Percentiles rank a stretch among this genome's conserved stretches.
Evolutionary conservation across 2,797 vertebrate species (phyloP).

Genomic region (Tolypeutes matacus): DNA sequence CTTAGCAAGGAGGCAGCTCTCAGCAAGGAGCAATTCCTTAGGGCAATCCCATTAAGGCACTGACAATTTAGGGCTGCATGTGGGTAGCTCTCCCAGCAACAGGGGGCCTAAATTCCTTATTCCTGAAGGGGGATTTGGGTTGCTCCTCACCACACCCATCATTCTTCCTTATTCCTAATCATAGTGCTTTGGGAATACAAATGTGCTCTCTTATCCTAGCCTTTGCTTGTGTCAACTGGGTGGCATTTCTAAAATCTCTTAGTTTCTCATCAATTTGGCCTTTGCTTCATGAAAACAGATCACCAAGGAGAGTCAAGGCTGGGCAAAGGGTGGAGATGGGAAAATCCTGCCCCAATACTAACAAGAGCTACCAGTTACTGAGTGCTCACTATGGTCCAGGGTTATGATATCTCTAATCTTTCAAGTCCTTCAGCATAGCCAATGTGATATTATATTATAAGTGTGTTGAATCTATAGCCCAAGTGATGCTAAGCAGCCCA

Average conservation of each 20-base stretch:
- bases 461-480: background rate
- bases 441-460: background rate
- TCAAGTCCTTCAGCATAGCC: background rate
- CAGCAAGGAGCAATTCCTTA: background rate
- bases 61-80: background rate
- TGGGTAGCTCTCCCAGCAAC: background rate
- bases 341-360: too few relatives aligned
- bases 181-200: conserved; percentile 11
- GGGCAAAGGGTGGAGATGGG: too few relatives aligned
- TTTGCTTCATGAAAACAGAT: background rate
- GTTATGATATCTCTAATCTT: background rate
- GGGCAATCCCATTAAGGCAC: too few relatives aligned
- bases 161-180: background rate
- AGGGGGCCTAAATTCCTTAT: background rate
- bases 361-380: background rate
- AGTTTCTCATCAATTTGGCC: background rate
- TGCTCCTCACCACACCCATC: too few relatives aligned
- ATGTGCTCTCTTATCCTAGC: conserved; percentile 13
- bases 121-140: background rate
- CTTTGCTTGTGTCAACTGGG: background rate
- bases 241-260: background rate
- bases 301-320: background rate
- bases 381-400: background rate
- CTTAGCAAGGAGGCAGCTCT: background rate
- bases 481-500: background rate